Evolutionary conservation across 2,113 vertebrate species (phyloP), one percentile per base, ranked within the genome.

Genomic region (Neomonachus schauinslandi): DNA sequence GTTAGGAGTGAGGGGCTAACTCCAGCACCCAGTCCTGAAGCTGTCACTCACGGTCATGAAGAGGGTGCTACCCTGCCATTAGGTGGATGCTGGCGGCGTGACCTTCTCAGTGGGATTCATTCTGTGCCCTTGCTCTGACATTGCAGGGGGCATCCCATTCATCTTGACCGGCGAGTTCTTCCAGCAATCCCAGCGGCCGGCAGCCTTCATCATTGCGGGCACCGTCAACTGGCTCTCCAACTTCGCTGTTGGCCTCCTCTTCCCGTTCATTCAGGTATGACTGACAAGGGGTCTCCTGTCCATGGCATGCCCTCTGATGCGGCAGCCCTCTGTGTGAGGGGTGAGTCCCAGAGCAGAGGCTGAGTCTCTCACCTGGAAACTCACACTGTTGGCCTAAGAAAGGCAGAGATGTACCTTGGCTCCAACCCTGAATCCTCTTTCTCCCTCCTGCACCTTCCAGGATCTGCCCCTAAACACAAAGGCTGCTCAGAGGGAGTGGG

Each of bases 181-280:
- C 98, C 99, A 99, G 97, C 99, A 99, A 88, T 98, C 99, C 0
- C 99, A 99, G 98, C 98, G 99, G 55, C 99, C 99, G 0, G 99
- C 99, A 0, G 99, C 99, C 0, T 99, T 99, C 98, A 99, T 99
- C 98, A 98, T 99, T 9, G 99, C 99, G 13, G 99, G 99, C 46
- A 99, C 98, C 0, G 98, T 99, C 53, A 99, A 99, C 98, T 99
- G 99, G 99, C 98, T 99, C 72, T 99, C 99, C 94, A 99, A 99
- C 98, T 99, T 99, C 0, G 53, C 98, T 0, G 99, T 99, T 5
- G 99, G 99, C 31, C 99, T 99, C 77, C 97, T 99, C 83, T 99
- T 99, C 96, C 99, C 99, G 0, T 99, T 99, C 97, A 99, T 99
- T 97, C 99, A 99, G 99, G 99, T 99, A 98, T 39, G 83, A 33